Percentiles rank a stretch among this genome's conserved stretches.
These are phyloP conservation scores for Glaucopsyche alexis DNA, from an alignment of 2,888 invertebrate species.

Conservation along the genomic window DNA sequence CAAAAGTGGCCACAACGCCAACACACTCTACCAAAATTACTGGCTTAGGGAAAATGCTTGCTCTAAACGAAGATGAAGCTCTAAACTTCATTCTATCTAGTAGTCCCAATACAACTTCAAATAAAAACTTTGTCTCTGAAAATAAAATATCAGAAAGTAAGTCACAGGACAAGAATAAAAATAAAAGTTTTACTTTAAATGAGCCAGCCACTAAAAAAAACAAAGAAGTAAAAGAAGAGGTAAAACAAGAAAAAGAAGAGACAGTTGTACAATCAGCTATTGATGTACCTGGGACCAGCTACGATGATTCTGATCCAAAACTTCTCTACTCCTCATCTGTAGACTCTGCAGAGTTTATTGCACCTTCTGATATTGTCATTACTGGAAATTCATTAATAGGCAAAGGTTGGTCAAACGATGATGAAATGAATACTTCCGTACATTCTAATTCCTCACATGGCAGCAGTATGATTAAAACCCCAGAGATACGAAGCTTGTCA, in stretches of 20 bases:
- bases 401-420: slow-evolving; percentile 84
- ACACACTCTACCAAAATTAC: slow-evolving; percentile 57
- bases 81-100: slow-evolving; percentile 83
- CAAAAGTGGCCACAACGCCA: slow-evolving; percentile 60
- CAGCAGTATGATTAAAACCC: slow-evolving; percentile 74
- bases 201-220: slow-evolving; percentile 37
- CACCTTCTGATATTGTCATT: slow-evolving; percentile 55
- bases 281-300: slow-evolving; percentile 59
- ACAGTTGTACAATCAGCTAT: slow-evolving; percentile 45
- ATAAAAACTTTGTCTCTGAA: slow-evolving; percentile 35
- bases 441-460: slow-evolving; percentile 77
- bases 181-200: slow-evolving; percentile 32
- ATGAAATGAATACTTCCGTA: slow-evolving; percentile 72
- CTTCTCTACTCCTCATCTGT: slow-evolving; percentile 58
- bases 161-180: slow-evolving; percentile 33
- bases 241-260: slow-evolving; percentile 30
- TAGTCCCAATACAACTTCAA: slow-evolving; percentile 51
- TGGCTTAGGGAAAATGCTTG: slow-evolving; percentile 72
- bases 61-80: slow-evolving; percentile 85
- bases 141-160: slow-evolving; percentile 31
- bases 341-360: slow-evolving; percentile 60
- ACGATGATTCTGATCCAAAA: slow-evolving; percentile 47
- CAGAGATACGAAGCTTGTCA: slow-evolving; percentile 71
- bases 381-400: slow-evolving; percentile 84
- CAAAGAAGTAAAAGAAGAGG: slow-evolving; percentile 35